Evolutionary conservation across 2,888 invertebrate genomes (phyloP), one percentile per base, ranked within the genome.

Genomic region (Caradrina kadenii): DNA sequence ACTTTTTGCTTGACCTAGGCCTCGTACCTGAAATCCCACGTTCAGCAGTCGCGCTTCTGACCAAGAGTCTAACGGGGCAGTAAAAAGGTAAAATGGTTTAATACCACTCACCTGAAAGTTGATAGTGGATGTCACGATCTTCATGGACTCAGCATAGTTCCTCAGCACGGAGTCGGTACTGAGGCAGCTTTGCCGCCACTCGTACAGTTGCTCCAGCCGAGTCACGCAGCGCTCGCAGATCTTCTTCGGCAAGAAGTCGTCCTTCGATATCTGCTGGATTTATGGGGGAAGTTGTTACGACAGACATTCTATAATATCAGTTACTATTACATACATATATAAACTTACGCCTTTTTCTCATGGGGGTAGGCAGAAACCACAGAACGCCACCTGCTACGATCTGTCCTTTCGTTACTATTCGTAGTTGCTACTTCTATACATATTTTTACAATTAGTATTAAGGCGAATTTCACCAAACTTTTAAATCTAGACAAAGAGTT

Each of bases 211-310:
- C 73, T 97, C 97, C 86, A 97, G 91, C 59, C 97, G 96, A 59
- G 96, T 96, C 80, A 97, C 93, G 90, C 97, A 97, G 64, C 96
- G 95, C 91, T 97, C 97, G 90, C 97, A 97, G 87, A 97, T 97
- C 93, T 97, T 97, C 94, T 97, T 97, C 64, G 97, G 97, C 82
- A 97, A 92, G 87, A 96, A 97, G 92, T 97, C 97, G 90, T 97
- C 97, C 91, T 97, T 97, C 86, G 97, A 96, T 90, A 97, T 96
- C 97, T 97, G 95, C 94, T 95, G 93, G 86, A 90, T 83, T 68
- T 79, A 81, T 48, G 42, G 63, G 58, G 60, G 0, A 72, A 72
- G 71, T 76, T 80, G 72, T 76, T 81, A 79, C 35, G 79, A 68
- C 61, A 59, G 80, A 66, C 21, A 50, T 26, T 52, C 31, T 26